These are phyloP conservation scores for Mormyrus hasselquistii DNA, from an alignment of 2,797 vertebrate genomes.

Conservation along the genomic window DNA sequence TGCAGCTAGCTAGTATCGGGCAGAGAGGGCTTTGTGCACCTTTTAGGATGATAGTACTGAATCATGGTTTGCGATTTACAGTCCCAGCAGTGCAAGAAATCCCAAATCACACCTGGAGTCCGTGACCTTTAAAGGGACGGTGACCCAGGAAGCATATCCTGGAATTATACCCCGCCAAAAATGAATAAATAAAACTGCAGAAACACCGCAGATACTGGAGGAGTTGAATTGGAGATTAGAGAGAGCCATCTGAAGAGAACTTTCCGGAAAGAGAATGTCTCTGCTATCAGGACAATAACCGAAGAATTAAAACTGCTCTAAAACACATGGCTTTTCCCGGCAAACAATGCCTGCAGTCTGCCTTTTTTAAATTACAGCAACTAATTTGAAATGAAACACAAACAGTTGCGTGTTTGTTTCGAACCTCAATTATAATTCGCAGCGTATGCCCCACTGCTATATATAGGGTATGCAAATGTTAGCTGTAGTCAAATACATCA, in stretches of 20 bases:
- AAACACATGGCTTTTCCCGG: constrained; percentile 68
- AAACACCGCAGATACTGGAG: constrained; percentile 45
- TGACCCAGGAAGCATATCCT: background rate
- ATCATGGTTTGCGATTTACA: background rate
- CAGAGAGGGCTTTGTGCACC: background rate
- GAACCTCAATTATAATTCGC: constrained; percentile 63
- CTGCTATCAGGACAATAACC: constrained; percentile 57
- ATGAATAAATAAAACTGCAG: constrained; percentile 48
- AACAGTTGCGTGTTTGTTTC: constrained; percentile 58
- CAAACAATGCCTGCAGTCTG: constrained; percentile 67
- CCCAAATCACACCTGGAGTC: background rate
- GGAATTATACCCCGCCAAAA: background rate
- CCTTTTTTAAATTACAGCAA: constrained; percentile 63
- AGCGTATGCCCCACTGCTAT: constrained; percentile 60
- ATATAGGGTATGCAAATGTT: constrained; percentile 80
- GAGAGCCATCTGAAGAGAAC: constrained; percentile 49
- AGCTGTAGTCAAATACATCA: constrained; percentile 72
- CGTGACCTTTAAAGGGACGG: background rate
- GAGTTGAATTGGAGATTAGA: constrained; percentile 47
- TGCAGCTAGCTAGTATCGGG: background rate
- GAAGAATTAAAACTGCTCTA: constrained; percentile 68
- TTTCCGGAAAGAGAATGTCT: constrained; percentile 48
- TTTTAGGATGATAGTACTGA: background rate
- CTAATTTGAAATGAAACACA: constrained; percentile 75
- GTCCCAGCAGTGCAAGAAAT: background rate